Percentiles rank a stretch among this genome's conserved stretches.
phyloP scores from a whole-genome alignment of 2,113 vertebrate species.

The Hydrolagus affinis region DNA sequence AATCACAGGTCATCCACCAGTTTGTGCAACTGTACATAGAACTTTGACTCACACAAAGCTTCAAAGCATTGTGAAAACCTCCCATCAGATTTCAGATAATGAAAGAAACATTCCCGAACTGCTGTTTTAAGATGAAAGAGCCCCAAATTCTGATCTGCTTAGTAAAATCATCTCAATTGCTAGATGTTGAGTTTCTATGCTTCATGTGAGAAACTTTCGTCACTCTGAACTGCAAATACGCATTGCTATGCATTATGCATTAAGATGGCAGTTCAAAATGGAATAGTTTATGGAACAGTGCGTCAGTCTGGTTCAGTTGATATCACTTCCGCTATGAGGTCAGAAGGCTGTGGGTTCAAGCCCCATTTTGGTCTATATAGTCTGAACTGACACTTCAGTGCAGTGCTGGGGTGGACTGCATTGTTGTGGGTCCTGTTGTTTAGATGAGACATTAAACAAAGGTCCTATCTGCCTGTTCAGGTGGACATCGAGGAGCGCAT shows the following conservation, averaged over 20 bases:
- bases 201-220: background rate
- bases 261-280: background rate
- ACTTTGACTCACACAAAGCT: background rate
- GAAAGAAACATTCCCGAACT: background rate
- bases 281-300: background rate
- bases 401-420: no score
- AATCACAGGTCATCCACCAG: background rate
- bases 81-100: background rate
- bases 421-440: no score
- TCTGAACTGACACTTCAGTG: no score
- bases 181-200: background rate
- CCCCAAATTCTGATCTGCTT: background rate
- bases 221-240: background rate
- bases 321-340: no score
- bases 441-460: no score
- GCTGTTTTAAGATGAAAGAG: background rate
- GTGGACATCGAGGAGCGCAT: no score
- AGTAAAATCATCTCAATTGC: background rate
- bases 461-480: no score
- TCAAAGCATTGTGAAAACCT: background rate
- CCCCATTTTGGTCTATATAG: no score
- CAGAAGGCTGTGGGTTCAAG: no score
- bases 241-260: background rate
- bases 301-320: background rate
- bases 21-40: background rate